These are phyloP conservation scores for Sibirionetta formosa DNA, from an alignment of 2,797 vertebrate genomes.

Conservation along the genomic window DNA sequence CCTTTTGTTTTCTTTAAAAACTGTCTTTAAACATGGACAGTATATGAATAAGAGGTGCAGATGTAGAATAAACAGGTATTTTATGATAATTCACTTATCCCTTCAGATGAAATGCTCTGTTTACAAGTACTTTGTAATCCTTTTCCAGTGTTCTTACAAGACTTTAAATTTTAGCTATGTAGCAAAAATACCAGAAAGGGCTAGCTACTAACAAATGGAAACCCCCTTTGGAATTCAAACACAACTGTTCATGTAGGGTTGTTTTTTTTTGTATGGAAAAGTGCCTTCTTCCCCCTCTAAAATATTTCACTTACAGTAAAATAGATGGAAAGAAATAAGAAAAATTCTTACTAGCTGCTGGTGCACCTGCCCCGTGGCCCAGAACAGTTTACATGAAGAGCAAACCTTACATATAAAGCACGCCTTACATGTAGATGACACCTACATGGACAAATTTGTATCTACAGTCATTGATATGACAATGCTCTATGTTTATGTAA, in stretches of 20 bases:
- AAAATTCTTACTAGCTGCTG: background rate
- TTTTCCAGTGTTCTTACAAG: background rate
- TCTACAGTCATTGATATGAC: background rate
- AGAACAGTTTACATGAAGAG: background rate
- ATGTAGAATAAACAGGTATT: background rate
- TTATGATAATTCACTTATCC: background rate
- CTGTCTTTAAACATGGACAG: background rate
- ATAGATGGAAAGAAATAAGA: background rate
- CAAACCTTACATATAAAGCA: background rate
- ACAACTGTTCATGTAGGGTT: background rate
- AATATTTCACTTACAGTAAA: background rate
- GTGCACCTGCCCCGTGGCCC: no score
- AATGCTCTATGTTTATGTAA: background rate
- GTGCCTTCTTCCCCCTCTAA: background rate
- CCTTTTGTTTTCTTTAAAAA: background rate
- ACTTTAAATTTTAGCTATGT: background rate
- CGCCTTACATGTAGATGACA: background rate
- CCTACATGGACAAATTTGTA: background rate
- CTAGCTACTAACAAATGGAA: background rate
- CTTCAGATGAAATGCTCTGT: background rate
- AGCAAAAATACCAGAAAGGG: background rate
- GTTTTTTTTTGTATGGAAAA: background rate
- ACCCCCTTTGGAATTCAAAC: background rate
- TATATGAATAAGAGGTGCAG: background rate
- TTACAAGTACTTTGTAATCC: background rate